Evolutionary conservation across 1,140 invertebrate genomes (phyloP), one percentile per base, ranked within the genome.

Genomic region (Thereuonema tuberculata): DNA sequence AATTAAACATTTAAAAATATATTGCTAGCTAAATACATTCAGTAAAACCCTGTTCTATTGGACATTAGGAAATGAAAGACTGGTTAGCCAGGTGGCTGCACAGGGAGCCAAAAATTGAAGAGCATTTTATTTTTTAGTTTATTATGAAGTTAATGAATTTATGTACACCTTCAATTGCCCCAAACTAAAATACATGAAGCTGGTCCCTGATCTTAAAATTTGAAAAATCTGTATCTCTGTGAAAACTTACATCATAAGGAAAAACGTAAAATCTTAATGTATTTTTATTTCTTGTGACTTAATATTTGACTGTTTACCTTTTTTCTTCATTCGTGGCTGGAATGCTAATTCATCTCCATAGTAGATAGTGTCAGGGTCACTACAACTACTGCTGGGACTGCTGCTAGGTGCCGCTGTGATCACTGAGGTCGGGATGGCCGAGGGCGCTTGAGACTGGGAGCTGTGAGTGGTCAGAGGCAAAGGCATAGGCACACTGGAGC

Each of bases 291-390:
- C 37, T 43, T 43, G 37, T 43, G 37, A 43, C 12, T 43, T 12
- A 14, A 37, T 48, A 56, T 15, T n/a, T n/a, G n/a, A n/a, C n/a
- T n/a, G n/a, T 69, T 80, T 81, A 60, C 82, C 78, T 72, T 86
- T 86, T 71, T 86, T 86, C 66, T 85, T 79, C 69, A 85, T 71
- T 47, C 78, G 77, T 26, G 81, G 77, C 60, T 84, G 85, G 71
- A 87, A 88, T 63, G 86, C 86, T 62, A 91, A 78, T 71, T 90
- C 87, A 65, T 89, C 80, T 69, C 91, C 83, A 70, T 83, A 85
- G n/a, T 28, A 60, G 27, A 54, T 27, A 63, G 88, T 81, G 72
- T 92, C 89, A 73, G 91, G 87, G 72, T 86, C 84, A 56, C 87
- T 81, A 61, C 66, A 67, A 64, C 81, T 83, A 59, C 65, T 67